These are phyloP conservation scores for Dicycla oo DNA, from an alignment of 2,888 invertebrate genomes.

Conservation along the genomic window DNA sequence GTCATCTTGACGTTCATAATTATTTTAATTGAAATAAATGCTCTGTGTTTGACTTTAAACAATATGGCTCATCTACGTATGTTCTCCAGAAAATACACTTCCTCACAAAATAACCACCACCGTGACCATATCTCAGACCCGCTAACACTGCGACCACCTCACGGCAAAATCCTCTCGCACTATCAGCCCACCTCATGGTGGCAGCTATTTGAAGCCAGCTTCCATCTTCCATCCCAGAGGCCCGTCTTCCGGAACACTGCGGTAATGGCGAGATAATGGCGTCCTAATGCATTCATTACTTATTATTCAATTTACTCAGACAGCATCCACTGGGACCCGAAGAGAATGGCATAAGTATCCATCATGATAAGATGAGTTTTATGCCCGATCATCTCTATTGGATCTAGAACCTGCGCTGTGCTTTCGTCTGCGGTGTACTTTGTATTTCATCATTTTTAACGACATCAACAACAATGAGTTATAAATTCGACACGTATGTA, in stretches of 20 bases:
- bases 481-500: too few species aligned
- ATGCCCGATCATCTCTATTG: too few species aligned
- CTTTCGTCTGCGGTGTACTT: too few species aligned
- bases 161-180: neutral
- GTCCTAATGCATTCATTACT: slow-evolving; percentile 42
- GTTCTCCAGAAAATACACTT: too few species aligned
- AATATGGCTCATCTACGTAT: too few species aligned
- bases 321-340: neutral
- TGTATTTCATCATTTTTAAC: too few species aligned
- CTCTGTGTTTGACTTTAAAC: too few species aligned
- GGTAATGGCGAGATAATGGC: slow-evolving; percentile 42
- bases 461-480: too few species aligned
- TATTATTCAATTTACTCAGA: slow-evolving; percentile 19
- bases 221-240: neutral
- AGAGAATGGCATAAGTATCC: neutral
- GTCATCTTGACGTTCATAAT: too few species aligned
- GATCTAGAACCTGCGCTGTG: too few species aligned
- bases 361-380: neutral
- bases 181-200: neutral
- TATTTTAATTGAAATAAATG: too few species aligned
- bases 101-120: neutral
- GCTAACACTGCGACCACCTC: neutral
- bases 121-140: neutral
- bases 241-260: slow-evolving; percentile 13
- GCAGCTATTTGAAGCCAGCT: slow-evolving; percentile 18